phyloP scores from a whole-genome alignment of 2,797 vertebrate genomes.

The Aplochiton taeniatus region DNA sequence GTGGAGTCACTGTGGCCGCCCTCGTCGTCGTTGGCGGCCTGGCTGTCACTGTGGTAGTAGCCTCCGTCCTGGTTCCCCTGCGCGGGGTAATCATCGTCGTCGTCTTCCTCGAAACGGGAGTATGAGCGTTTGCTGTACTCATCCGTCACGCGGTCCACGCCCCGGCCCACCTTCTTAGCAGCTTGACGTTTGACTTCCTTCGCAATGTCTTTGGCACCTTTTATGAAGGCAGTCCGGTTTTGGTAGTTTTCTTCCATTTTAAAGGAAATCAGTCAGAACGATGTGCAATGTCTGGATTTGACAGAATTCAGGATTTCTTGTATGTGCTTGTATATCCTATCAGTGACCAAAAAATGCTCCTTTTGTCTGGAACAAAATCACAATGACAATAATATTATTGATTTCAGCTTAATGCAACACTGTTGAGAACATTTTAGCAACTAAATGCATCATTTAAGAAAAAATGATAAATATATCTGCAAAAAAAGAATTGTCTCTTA shows the following conservation, averaged over 20 bases:
- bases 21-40: slow-evolving; percentile 82
- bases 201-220: slow-evolving; percentile 96
- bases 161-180: slow-evolving; percentile 87
- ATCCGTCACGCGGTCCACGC: slow-evolving; percentile 85
- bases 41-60: slow-evolving; percentile 82
- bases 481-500: too few relatives aligned
- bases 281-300: too few relatives aligned
- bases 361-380: too few relatives aligned
- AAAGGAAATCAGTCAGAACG: not conserved
- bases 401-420: too few relatives aligned
- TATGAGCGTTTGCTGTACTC: slow-evolving; percentile 94
- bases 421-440: too few relatives aligned
- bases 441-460: too few relatives aligned
- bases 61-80: slow-evolving; percentile 74
- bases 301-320: too few relatives aligned
- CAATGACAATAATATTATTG: too few relatives aligned
- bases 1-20: slow-evolving; percentile 94
- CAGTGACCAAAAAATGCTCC: too few relatives aligned
- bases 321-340: too few relatives aligned
- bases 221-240: slow-evolving; percentile 94
- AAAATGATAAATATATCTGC: too few relatives aligned
- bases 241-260: slow-evolving; percentile 92
- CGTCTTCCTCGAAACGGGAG: slow-evolving; percentile 91
- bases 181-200: slow-evolving; percentile 94
- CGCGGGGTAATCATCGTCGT: slow-evolving; percentile 83